Percentiles rank a stretch among this genome's conserved stretches.
Conservation (phyloP, 1,140 invertebrate species). For the Drosophila neocordata region DNA sequence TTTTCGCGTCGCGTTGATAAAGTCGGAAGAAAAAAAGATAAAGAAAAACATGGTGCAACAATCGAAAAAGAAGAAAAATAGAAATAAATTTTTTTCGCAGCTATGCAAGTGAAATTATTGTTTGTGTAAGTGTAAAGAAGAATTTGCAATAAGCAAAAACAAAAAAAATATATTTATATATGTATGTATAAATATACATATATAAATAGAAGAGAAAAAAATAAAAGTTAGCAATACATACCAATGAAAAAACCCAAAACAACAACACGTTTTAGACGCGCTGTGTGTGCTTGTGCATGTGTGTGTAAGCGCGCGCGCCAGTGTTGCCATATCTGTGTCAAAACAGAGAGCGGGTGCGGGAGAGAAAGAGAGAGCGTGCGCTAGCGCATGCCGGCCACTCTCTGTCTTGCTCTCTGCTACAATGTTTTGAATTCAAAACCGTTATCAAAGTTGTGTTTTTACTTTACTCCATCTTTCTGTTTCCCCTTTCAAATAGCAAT, state of each 20-base stretch:
- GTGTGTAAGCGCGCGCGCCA: conserved; percentile 33
- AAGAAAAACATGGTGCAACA: conserved; percentile 9
- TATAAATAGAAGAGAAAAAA: conserved; percentile 20
- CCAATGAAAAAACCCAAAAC: conserved; percentile 29
- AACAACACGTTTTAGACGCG: conserved; percentile 43
- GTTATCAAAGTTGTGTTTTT: conserved; percentile 3
- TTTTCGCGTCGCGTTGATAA: conserved; percentile 5
- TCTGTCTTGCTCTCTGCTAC: neutral
- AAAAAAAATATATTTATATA: neutral
- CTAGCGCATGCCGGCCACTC: conserved; percentile 14
- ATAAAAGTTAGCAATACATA: conserved; percentile 26
- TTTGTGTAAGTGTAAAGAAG: conserved; percentile 42
- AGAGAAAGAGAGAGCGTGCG: conserved; percentile 14
- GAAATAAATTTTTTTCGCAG: conserved; percentile 33
- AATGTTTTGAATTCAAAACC: conserved; percentile 6
- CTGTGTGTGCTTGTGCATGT: conserved; percentile 20
- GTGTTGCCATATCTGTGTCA: conserved; percentile 64
- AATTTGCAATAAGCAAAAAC: neutral
- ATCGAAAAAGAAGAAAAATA: conserved; percentile 45
- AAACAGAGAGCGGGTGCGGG: conserved; percentile 10
- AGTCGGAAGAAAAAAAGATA: neutral
- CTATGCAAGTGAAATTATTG: conserved; percentile 35
- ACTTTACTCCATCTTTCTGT: neutral
- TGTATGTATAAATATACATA: conserved; percentile 16
- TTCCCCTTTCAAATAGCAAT: neutral